Percentiles rank a stretch among this genome's conserved stretches.
Conservation (phyloP, 2,888 invertebrate genomes). For the Podotricha telesiphe region DNA sequence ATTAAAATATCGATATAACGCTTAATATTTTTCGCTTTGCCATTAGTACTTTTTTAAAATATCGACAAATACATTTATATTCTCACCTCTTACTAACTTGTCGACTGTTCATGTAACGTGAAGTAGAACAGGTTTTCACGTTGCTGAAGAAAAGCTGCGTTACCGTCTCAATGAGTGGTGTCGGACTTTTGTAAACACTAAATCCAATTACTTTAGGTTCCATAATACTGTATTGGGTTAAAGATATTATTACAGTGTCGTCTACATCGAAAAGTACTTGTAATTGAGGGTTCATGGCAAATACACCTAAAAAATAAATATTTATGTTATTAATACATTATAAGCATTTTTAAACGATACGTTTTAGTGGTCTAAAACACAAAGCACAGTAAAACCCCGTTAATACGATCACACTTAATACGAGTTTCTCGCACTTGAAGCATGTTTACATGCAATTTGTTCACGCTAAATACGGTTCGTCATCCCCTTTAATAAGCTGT, state of each 20-base stretch:
- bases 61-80: background rate
- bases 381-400: too few relatives aligned
- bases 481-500: too few relatives aligned
- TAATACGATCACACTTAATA: too few relatives aligned
- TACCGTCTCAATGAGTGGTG: slow-evolving; percentile 88
- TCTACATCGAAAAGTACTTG: slow-evolving; percentile 89
- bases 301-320: slow-evolving; percentile 85
- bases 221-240: slow-evolving; percentile 95
- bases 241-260: slow-evolving; percentile 88
- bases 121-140: slow-evolving; percentile 93
- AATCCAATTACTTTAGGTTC: slow-evolving; percentile 97
- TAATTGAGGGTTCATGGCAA: slow-evolving; percentile 96
- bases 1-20: too few relatives aligned
- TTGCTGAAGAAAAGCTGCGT: slow-evolving; percentile 92
- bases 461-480: too few relatives aligned
- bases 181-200: slow-evolving; percentile 90
- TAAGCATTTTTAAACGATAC: background rate
- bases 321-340: too few relatives aligned
- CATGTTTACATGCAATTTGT: too few relatives aligned
- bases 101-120: slow-evolving; percentile 95
- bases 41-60: too few relatives aligned
- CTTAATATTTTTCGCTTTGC: slow-evolving; percentile 2
- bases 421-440: too few relatives aligned
- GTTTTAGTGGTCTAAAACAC: too few relatives aligned
- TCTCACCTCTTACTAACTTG: slow-evolving; percentile 87